These are phyloP conservation scores for Patella depressa DNA, from an alignment of 2,888 invertebrate species.

Conservation along the genomic window DNA sequence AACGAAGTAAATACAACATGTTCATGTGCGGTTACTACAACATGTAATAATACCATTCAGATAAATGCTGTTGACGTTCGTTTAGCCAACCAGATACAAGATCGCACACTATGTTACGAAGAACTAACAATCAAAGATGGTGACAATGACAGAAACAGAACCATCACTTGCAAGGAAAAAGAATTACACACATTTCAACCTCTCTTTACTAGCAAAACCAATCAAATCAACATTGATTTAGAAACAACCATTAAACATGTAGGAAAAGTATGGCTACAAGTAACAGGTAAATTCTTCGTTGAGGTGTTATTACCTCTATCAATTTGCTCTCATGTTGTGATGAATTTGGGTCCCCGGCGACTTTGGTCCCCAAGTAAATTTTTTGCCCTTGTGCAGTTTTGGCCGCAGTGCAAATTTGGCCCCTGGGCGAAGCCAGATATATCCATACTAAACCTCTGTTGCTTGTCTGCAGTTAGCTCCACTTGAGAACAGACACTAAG, in stretches of 20 bases:
- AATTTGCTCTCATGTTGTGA: no score
- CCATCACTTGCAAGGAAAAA: constrained; percentile 13
- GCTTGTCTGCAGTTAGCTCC: no score
- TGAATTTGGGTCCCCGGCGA: no score
- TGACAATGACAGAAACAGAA: constrained; percentile 5
- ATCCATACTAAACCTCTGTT: no score
- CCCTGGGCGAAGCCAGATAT: no score
- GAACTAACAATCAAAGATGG: constrained; percentile 10
- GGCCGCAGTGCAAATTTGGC: no score
- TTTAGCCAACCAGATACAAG: neutral
- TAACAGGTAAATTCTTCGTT: constrained; percentile 8
- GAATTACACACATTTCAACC: constrained; percentile 2
- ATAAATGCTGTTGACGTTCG: constrained; percentile 22
- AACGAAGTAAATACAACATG: constrained; percentile 14
- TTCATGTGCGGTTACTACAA: constrained; percentile 16
- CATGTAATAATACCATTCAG: constrained; percentile 16
- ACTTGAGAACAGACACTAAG: no score
- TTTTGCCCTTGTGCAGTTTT: no score
- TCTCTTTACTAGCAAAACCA: constrained; percentile 11
- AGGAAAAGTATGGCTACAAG: constrained; percentile 21
- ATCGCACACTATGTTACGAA: constrained; percentile 6
- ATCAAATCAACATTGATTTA: neutral
- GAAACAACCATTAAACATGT: constrained; percentile 4
- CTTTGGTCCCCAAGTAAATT: no score
- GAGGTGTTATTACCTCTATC: no score